Conservation (phyloP, 2,113 vertebrate genomes). For the Perca flavescens region DNA sequence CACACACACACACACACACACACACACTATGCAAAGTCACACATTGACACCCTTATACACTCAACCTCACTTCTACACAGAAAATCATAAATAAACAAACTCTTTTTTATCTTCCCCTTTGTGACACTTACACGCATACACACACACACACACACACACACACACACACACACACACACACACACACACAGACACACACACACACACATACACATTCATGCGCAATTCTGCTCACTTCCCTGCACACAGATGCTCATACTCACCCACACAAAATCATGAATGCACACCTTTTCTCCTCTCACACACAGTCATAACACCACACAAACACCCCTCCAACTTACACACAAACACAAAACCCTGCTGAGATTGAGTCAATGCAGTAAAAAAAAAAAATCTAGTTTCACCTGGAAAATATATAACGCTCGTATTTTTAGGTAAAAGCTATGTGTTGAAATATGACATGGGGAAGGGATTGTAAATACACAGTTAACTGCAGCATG, state of each 20-base stretch:
- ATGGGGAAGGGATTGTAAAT: slow-evolving; percentile 47
- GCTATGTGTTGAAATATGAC: slow-evolving; percentile 46
- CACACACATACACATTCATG: neutral
- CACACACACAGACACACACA: slow-evolving; percentile 22
- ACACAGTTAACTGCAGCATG: slow-evolving; percentile 40
- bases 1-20: slow-evolving; percentile 2
- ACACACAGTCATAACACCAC: neutral
- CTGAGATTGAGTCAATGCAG: slow-evolving; percentile 40
- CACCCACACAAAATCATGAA: slow-evolving; percentile 32
- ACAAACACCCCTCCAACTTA: slow-evolving; percentile 2
- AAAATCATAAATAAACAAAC: slow-evolving; percentile 50
- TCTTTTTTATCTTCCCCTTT: slow-evolving; percentile 9
- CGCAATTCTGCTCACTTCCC: neutral
- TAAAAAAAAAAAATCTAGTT: slow-evolving; percentile 10
- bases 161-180: slow-evolving; percentile 3
- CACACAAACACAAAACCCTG: slow-evolving; percentile 16
- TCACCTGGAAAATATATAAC: slow-evolving; percentile 50
- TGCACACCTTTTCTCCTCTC: slow-evolving; percentile 11
- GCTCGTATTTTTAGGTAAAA: slow-evolving; percentile 55
- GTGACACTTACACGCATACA: neutral
- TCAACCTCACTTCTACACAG: slow-evolving; percentile 36
- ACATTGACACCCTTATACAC: slow-evolving; percentile 23
- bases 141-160: neutral
- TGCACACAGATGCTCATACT: neutral
- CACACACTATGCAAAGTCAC: slow-evolving; percentile 4